Percentiles rank a stretch among this genome's conserved stretches.
These are phyloP conservation scores for Spheniscus mendiculus DNA, from an alignment of 2,113 vertebrate genomes.

Conservation along the genomic window DNA sequence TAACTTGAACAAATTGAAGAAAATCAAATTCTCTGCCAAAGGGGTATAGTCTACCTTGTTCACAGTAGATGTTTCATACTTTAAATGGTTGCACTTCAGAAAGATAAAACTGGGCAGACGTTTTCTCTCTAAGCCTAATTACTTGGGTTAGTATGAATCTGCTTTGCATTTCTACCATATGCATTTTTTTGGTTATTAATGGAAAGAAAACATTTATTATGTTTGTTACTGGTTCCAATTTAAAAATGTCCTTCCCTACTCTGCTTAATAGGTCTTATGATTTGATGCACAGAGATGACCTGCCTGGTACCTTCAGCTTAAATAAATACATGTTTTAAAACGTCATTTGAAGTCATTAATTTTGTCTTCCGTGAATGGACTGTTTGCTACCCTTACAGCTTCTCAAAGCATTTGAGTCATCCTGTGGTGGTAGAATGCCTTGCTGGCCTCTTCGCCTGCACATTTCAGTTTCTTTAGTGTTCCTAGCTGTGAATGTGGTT, in stretches of 20 bases:
- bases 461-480: not conserved
- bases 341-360: not conserved
- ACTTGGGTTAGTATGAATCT: not conserved
- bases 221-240: not conserved
- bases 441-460: not conserved
- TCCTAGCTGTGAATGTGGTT: not conserved
- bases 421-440: not conserved
- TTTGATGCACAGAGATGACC: not conserved
- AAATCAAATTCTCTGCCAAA: not conserved
- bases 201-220: not conserved
- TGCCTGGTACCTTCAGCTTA: not conserved
- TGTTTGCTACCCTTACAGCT: not conserved
- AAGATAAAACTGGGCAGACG: not conserved
- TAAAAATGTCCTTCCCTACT: conserved; percentile 34
- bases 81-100: not conserved
- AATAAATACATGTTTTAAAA: not conserved
- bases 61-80: not conserved
- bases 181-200: not conserved
- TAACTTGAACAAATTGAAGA: not conserved
- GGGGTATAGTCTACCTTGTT: not conserved
- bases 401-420: not conserved
- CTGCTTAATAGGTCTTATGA: conserved; percentile 26
- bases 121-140: not conserved
- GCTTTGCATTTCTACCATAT: not conserved
- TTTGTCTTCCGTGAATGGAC: not conserved